These are phyloP conservation scores for Karalla daura DNA, from an alignment of 2,797 vertebrate genomes.

Conservation along the genomic window DNA sequence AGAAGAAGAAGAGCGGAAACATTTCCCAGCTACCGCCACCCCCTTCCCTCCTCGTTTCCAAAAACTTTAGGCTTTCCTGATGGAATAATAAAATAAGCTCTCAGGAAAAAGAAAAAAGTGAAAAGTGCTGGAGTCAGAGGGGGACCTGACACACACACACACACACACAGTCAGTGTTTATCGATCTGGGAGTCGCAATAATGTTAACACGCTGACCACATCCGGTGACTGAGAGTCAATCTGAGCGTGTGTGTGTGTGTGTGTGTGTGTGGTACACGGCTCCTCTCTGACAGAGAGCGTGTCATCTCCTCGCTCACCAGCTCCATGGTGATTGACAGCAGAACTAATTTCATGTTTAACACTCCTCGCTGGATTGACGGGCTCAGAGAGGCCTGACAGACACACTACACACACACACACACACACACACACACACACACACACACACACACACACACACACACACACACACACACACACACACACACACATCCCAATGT, in stretches of 20 bases:
- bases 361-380: conserved; percentile 36
- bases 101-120: conserved; percentile 35
- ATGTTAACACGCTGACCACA: conserved; percentile 54
- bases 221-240: conserved; percentile 52
- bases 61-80: conserved; percentile 33
- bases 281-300: conserved; percentile 23
- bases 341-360: conserved; percentile 66
- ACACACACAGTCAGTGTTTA: conserved; percentile 3
- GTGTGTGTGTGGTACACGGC: conserved; percentile 23
- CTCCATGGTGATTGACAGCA: conserved; percentile 68
- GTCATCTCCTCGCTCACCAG: conserved; percentile 43
- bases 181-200: conserved; percentile 15
- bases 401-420: conserved; percentile 9
- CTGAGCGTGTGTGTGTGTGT: conserved; percentile 18
- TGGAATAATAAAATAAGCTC: conserved; percentile 54
- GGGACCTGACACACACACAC: neutral
- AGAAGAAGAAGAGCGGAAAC: no score
- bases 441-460: conserved; percentile 1
- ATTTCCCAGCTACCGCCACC: conserved; percentile 10
- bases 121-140: conserved; percentile 6
- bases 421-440: neutral
- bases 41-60: no score
- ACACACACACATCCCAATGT: no score
- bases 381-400: conserved; percentile 29
- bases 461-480: conserved; percentile 1